Evolutionary conservation across 2,888 invertebrate genomes (phyloP).

Genomic region (Ischnus inquisitorius): DNA sequence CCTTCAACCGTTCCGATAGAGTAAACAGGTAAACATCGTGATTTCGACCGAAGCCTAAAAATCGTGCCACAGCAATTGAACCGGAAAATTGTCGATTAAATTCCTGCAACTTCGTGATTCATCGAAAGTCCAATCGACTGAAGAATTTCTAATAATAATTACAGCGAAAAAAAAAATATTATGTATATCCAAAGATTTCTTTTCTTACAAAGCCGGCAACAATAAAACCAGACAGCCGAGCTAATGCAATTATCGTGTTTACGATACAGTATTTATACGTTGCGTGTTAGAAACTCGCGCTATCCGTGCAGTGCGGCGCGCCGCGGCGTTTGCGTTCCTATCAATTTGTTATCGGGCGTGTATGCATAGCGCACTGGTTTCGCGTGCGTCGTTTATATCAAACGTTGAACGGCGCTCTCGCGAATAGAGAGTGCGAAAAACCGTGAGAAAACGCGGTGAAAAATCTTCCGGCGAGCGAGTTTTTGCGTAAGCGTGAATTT

Average conservation of each 20-base stretch:
- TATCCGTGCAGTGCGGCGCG: slow-evolving; percentile 21
- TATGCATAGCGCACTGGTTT: slow-evolving; percentile 29
- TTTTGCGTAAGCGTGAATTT: slow-evolving; percentile 17
- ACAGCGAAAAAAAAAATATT: slow-evolving; percentile 17
- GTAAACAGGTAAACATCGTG: neutral
- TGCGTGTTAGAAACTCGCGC: slow-evolving; percentile 48
- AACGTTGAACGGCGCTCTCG: neutral
- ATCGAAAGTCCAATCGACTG: slow-evolving; percentile 6
- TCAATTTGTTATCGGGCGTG: slow-evolving; percentile 62
- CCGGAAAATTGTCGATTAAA: neutral
- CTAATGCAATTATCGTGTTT: slow-evolving; percentile 73
- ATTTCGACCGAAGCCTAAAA: neutral
- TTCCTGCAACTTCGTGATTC: slow-evolving; percentile 22
- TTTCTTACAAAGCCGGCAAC: slow-evolving; percentile 19
- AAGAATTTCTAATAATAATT: slow-evolving; percentile 30
- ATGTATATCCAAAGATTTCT: neutral
- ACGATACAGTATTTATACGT: slow-evolving; percentile 63
- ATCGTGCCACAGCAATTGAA: neutral
- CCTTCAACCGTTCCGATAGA: too few species aligned
- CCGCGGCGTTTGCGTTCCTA: slow-evolving; percentile 43
- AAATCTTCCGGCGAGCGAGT: slow-evolving; percentile 1
- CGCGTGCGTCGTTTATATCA: slow-evolving; percentile 11
- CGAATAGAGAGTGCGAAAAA: slow-evolving; percentile 43
- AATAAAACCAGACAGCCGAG: slow-evolving; percentile 60
- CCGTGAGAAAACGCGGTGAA: slow-evolving; percentile 46